Evolutionary conservation across 2,113 vertebrate genomes (phyloP), one percentile per base, ranked within the genome.

Genomic region (Fregetta grallaria): DNA sequence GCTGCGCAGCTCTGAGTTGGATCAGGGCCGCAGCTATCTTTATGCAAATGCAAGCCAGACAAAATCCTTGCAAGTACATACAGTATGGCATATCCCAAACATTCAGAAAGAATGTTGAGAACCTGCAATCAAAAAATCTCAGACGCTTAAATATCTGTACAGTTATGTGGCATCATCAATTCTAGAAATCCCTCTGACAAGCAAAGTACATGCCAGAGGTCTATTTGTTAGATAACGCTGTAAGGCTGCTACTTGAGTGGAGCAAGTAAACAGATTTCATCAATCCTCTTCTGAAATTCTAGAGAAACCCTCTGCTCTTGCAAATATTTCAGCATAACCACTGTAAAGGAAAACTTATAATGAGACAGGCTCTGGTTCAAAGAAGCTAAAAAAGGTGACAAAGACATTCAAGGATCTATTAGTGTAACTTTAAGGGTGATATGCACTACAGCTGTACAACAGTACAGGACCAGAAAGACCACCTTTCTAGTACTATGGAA

Each of bases 201-300:
- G 34, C 7, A 8, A 59, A 26, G 29, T 13, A 61, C 26, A 50
- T 5, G 10, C 49, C 52, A 74, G 40, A 62, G 30, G 9, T 56
- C 26, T 29, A 13, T 21, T 4, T 25, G 9, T 29, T 23, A 16
- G 16, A 2, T n/a, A 61, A 70, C 0, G 1, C 15, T 45, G 32
- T 34, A 34, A 63, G 59, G 40, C 34, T 65, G 45, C 50, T 49
- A 22, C 73, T 61, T 55, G 3, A 36, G 53, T 1, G 49, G 23
- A 59, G 22, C 30, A 47, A 62, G 78, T 18, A 47, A 85, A 53
- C 3, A 25, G 47, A 62, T 49, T 30, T 18, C 23, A 71, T 14
- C 42, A 49, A 32, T 5, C 10, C 19, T 5, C 29, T 26, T 10
- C 56, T 44, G 56, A 79, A 88, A 83, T 32, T 68, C 40, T 55